Evolutionary conservation across 2,797 vertebrate genomes (phyloP), one percentile per base, ranked within the genome.

Genomic region (Pempheris klunzingeri): DNA sequence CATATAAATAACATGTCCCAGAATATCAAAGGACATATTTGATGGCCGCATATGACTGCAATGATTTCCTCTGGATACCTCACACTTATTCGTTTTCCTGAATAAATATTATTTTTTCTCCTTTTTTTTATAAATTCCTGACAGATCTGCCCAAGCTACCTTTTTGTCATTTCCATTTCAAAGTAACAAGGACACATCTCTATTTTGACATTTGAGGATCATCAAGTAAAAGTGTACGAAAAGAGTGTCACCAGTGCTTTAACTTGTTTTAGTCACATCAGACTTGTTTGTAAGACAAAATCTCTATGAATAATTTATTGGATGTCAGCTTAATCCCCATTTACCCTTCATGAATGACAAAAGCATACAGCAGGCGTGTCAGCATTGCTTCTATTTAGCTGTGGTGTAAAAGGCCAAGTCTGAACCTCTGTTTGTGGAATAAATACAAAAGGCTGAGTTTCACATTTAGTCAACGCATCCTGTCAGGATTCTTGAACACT

Each of bases 221-320:
- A 79, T 78, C 75, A 69, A 46, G 61, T 46, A 49, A 78, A 72
- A 67, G 71, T 32, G 32, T 57, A 34, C 63, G 77, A 74, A 80
- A 32, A 65, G 55, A 30, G 63, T 74, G 54, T 80, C 80, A 86
- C 24, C 71, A 39, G 71, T 64, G 77, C 78, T 89, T 91, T 77
- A 87, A 86, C 79, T 86, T 81, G 73, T 84, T 90, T 87, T 77
- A 86, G 64, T 82, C 69, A 75, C 84, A 82, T 80, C 90, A 88
- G 74, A 84, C 53, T 77, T 86, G 81, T 86, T 90, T 87, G 77
- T 71, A 71, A 83, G 78, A 91, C 74, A 81, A 84, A 76, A 80
- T 68, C 54, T 59, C 79, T 50, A 87, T 92, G 89, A 92, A 92
- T 91, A 80, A 92, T 92, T 89, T 81, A 93, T 92, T 77, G 79